Evolutionary conservation across 35 echinoderm and acorn worm species (phyloP).

Genomic region (Apostichopus japonicus): DNA sequence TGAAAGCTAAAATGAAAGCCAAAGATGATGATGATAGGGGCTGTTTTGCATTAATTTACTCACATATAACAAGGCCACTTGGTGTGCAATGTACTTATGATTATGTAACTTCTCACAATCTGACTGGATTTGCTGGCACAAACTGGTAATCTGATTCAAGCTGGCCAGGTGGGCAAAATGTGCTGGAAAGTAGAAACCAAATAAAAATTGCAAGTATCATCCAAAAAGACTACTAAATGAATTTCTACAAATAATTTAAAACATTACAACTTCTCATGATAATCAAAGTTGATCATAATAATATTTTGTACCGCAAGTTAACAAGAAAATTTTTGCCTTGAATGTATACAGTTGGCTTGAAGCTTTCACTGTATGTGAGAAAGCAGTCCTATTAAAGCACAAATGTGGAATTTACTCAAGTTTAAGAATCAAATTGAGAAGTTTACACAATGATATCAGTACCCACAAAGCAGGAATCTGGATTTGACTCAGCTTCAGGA

Average conservation of each 20-base stretch:
- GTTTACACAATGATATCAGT: too few species aligned
- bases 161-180: constrained; percentile 64
- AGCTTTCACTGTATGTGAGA: too few species aligned
- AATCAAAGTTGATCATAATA: too few species aligned
- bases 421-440: too few species aligned
- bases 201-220: background rate
- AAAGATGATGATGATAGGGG: background rate
- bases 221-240: background rate
- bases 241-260: background rate
- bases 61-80: constrained; percentile 82
- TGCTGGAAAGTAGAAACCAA: constrained; percentile 45
- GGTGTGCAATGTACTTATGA: constrained; percentile 86
- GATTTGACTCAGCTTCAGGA: too few species aligned
- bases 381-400: too few species aligned
- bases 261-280: background rate
- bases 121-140: constrained; percentile 74
- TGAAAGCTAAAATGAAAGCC: too few species aligned
- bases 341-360: too few species aligned
- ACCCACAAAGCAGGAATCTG: too few species aligned
- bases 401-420: too few species aligned
- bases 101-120: constrained; percentile 66
- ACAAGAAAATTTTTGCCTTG: too few species aligned
- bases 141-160: constrained; percentile 67
- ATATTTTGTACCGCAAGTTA: too few species aligned
- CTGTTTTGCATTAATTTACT: constrained; percentile 33